Evolutionary conservation across 2,888 invertebrate genomes (phyloP).

Genomic region (Bruchidius siliquastri): DNA sequence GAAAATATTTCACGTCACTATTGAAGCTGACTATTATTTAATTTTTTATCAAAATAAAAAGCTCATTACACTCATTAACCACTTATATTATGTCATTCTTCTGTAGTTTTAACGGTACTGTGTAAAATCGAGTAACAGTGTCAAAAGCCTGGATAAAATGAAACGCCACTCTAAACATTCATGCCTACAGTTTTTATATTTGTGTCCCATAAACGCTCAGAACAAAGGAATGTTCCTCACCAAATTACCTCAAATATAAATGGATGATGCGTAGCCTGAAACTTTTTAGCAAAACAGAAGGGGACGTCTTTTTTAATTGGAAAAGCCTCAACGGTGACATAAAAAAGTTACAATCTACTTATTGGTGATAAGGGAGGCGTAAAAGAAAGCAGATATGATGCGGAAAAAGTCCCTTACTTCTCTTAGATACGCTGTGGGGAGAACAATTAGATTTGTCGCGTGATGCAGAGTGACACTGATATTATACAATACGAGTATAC

Average conservation of each 20-base stretch:
- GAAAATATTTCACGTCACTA: no score
- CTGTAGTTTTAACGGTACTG: no score
- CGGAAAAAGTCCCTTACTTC: neutral
- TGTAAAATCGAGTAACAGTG: no score
- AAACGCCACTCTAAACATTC: no score
- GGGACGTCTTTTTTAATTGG: conserved; percentile 45
- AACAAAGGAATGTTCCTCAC: neutral
- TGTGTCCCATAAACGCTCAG: neutral
- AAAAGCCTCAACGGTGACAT: conserved; percentile 47
- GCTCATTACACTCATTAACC: no score
- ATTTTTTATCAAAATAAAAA: no score
- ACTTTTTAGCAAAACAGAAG: conserved; percentile 10
- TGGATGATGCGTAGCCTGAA: neutral
- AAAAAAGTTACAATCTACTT: conserved; percentile 42
- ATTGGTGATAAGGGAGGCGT: conserved; percentile 41
- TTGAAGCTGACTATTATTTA: no score
- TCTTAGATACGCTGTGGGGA: neutral
- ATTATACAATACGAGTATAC: no score
- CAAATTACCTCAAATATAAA: neutral
- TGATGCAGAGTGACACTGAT: neutral
- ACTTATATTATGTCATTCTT: no score
- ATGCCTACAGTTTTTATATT: neutral
- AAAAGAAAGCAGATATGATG: conserved; percentile 15
- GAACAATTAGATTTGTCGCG: neutral
- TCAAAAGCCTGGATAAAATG: no score